Evolutionary conservation across 2,888 invertebrate genomes (phyloP).

Genomic region (Thalpophila matura): DNA sequence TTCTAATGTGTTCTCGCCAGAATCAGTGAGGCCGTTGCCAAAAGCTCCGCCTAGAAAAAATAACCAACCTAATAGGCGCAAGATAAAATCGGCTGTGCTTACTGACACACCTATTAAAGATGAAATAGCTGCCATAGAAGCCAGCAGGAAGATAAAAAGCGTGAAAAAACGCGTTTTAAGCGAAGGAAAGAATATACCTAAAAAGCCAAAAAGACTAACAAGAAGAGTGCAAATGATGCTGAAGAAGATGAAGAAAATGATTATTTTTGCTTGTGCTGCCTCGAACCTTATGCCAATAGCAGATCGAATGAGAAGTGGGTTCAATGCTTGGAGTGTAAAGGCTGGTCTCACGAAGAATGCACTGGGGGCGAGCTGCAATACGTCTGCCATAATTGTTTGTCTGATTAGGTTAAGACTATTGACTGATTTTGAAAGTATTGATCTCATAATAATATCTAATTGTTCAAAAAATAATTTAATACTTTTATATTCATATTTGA

Average conservation of each 20-base stretch:
- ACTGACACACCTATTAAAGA: background rate
- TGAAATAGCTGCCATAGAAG: constrained; percentile 1
- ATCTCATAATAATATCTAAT: constrained; percentile 3
- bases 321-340: background rate
- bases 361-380: background rate
- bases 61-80: background rate
- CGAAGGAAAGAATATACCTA: background rate
- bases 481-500: too few species aligned
- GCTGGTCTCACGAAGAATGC: too few species aligned
- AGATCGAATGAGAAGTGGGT: background rate
- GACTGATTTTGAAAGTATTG: background rate
- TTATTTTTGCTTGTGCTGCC: background rate
- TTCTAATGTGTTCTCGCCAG: constrained; percentile 4
- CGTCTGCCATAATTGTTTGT: background rate
- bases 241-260: background rate
- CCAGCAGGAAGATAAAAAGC: background rate
- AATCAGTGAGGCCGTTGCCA: constrained; percentile 3
- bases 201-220: background rate
- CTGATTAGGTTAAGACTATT: background rate
- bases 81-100: background rate
- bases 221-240: background rate
- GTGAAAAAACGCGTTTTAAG: background rate
- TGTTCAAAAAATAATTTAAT: too few species aligned
- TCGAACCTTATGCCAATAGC: background rate
- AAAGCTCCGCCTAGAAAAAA: background rate